Base-by-base conservation (phyloP, 1,140 invertebrate species). In the Gonatopus flavifemur region DNA sequence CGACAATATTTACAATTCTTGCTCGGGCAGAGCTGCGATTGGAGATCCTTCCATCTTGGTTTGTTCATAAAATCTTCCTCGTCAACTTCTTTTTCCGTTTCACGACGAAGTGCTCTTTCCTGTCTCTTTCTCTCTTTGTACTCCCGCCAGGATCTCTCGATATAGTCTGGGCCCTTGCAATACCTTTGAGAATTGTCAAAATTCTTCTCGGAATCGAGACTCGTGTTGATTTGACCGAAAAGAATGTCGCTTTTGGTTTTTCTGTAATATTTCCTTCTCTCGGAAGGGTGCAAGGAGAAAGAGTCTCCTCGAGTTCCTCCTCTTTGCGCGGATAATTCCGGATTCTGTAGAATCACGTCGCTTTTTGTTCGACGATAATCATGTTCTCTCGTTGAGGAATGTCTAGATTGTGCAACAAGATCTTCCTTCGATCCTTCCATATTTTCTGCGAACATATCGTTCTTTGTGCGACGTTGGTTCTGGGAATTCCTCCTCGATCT, bases 201-300 rank as follows among this genome's bases (percentile, higher is more conserved):
- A n/a, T 66, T 59, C 25, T 9, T 40, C 5, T 63, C 57, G 0
- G 58, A 65, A 24, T 69, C 64, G 0, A 53, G 1, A 18, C 53
- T 62, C 5, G 39, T 45, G 0, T 25, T 47, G 12, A 50, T 47
- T 18, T 57, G 62, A 8, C 57, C 57, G 4, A 69, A 31, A 2
- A 70, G 22, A 7, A 72, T 49, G 54, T 75, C 72, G 44, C 71
- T 77, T 22, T 62, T 74, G 5, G 71, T 74, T 43, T 73, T 73
- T 18, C 67, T 60, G 21, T 73, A 75, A 3, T 64, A 10, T 15
- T 72, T 75, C 18, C 59, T 55, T 39, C 38, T 56, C 5, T 67
- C 62, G 7, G 48, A 46, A 10, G 8, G 12, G 6, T 28, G 25
- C 9, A 39, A 3, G 15, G 28, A 35, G 32, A 5, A 47, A 38